phyloP scores from a whole-genome alignment of 2,888 invertebrate species.

The Eupithecia vulgata region DNA sequence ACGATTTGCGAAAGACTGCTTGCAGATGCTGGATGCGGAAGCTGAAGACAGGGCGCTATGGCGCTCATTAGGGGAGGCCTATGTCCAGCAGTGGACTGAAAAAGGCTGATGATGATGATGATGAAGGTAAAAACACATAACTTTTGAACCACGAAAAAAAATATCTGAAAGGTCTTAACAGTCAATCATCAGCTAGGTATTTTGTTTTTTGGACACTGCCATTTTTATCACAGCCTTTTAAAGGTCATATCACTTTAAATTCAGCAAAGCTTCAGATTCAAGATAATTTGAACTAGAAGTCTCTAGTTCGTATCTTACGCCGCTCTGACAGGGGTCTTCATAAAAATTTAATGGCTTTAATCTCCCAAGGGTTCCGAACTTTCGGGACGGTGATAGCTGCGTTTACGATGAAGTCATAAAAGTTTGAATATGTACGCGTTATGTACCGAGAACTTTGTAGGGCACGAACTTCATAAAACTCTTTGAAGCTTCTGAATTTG shows the following conservation, averaged over 20 bases:
- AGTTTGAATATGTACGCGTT: slow-evolving; percentile 51
- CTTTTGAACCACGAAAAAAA: too few species aligned
- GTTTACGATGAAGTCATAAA: slow-evolving; percentile 71
- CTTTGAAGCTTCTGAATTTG: not conserved
- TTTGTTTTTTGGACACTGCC: not conserved
- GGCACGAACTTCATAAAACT: slow-evolving; percentile 37
- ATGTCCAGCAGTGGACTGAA: too few species aligned
- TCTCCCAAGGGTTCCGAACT: slow-evolving; percentile 73
- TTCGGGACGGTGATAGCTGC: slow-evolving; percentile 67
- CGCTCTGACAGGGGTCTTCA: slow-evolving; percentile 71
- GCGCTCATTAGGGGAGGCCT: too few species aligned
- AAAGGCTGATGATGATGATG: too few species aligned
- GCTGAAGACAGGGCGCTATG: too few species aligned
- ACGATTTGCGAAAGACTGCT: too few species aligned
- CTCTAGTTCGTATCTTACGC: slow-evolving; percentile 51
- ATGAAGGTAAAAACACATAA: too few species aligned
- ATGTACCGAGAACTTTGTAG: slow-evolving; percentile 55
- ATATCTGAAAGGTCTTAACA: too few species aligned
- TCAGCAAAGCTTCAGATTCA: slow-evolving; percentile 42
- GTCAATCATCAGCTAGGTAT: too few species aligned
- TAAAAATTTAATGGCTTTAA: slow-evolving; percentile 77
- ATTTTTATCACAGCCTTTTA: slow-evolving; percentile 34
- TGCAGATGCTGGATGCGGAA: too few species aligned
- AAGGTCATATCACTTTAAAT: slow-evolving; percentile 40
- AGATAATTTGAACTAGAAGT: slow-evolving; percentile 54